phyloP scores from a whole-genome alignment of 2,113 vertebrate species.

The Corydoras sp. region DNA sequence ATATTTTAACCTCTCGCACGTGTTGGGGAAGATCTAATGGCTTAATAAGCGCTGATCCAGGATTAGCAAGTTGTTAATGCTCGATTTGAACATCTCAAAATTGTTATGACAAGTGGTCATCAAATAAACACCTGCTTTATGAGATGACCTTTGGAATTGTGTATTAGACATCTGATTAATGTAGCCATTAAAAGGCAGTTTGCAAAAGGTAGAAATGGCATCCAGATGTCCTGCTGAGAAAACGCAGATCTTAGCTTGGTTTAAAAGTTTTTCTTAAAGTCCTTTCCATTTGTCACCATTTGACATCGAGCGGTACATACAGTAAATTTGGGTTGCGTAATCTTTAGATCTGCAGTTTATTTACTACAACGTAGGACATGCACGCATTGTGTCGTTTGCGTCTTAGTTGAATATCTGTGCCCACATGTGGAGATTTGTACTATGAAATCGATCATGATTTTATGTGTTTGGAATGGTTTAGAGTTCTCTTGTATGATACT shows the following conservation, averaged over 20 bases:
- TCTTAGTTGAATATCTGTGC: neutral
- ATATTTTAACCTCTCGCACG: slow-evolving; percentile 34
- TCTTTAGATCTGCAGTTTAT: slow-evolving; percentile 5
- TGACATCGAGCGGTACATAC: neutral
- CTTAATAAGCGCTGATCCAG: slow-evolving; percentile 27
- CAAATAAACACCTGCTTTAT: slow-evolving; percentile 45
- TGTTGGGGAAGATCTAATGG: slow-evolving; percentile 12
- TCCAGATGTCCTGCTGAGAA: slow-evolving; percentile 43
- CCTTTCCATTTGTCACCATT: neutral
- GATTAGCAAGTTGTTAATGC: slow-evolving; percentile 16
- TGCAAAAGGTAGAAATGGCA: slow-evolving; percentile 39
- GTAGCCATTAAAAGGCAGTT: slow-evolving; percentile 46
- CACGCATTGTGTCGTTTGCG: neutral
- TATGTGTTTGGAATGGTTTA: slow-evolving; percentile 8
- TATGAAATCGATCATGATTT: neutral
- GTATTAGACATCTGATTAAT: slow-evolving; percentile 46
- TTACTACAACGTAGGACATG: neutral
- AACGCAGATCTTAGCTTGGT: slow-evolving; percentile 14
- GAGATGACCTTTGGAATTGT: slow-evolving; percentile 25
- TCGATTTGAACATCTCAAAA: slow-evolving; percentile 10
- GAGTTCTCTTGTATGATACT: neutral
- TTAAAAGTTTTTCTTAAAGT: neutral
- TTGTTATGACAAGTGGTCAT: slow-evolving; percentile 39
- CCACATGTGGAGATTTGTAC: neutral
- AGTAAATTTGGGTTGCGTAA: too few species aligned